Percentiles rank a stretch among this genome's conserved stretches.
phyloP scores from a whole-genome alignment of 2,888 invertebrate genomes.

The Mesoligia furuncula region DNA sequence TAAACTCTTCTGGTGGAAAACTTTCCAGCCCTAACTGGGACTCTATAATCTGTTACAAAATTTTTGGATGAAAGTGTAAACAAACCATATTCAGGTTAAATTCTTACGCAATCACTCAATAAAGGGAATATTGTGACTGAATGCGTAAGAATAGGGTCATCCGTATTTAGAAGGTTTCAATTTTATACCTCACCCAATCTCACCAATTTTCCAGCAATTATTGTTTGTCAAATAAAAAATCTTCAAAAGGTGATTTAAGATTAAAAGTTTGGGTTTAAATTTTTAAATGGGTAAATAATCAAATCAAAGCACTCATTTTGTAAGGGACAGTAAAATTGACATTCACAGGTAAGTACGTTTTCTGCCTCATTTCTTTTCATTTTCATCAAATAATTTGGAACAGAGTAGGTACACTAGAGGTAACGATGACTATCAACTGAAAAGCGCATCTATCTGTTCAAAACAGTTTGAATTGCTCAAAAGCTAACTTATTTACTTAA shows the following conservation, averaged over 20 bases:
- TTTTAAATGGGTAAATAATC: neutral
- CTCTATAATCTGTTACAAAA: neutral
- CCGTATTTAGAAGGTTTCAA: neutral
- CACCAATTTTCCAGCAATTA: neutral
- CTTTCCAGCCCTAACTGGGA: neutral
- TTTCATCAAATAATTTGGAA: neutral
- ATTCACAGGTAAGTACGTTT: neutral
- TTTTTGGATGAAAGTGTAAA: neutral
- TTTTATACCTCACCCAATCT: neutral
- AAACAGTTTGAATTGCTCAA: neutral
- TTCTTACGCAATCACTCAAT: neutral
- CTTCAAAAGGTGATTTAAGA: neutral
- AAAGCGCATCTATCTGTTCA: neutral
- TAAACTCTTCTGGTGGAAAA: too few relatives aligned
- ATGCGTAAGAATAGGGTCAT: neutral
- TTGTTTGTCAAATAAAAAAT: neutral
- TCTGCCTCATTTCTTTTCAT: neutral
- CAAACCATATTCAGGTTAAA: neutral
- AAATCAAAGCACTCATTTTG: neutral
- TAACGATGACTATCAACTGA: neutral
- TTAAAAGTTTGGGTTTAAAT: neutral
- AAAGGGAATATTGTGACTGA: too few relatives aligned
- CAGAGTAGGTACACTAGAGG: neutral
- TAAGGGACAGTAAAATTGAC: neutral
- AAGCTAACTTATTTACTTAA: too few relatives aligned